These are phyloP conservation scores for Montipora cactus DNA, from an alignment of 64 coral and sea anemone species.

Conservation along the genomic window DNA sequence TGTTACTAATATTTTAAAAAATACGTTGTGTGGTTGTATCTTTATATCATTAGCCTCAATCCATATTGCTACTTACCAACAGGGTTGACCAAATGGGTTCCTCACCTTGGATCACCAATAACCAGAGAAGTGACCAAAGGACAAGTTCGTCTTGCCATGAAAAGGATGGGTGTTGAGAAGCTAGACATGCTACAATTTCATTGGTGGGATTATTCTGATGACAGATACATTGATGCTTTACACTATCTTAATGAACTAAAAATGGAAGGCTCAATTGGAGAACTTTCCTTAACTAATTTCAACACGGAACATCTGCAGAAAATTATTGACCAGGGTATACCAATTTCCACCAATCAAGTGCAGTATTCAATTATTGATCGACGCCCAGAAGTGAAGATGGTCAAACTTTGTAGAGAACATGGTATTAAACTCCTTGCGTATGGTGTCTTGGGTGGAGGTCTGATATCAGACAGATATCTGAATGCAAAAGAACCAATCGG, in stretches of 20 bases:
- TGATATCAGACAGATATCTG: conserved; percentile 84
- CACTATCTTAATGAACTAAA: conserved; percentile 80
- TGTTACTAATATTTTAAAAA: no score
- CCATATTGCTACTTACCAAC: neutral
- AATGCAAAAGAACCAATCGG: conserved; percentile 50
- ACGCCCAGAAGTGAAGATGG: conserved; percentile 75
- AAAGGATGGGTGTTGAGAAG: conserved; percentile 87
- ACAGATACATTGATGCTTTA: conserved; percentile 86
- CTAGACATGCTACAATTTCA: conserved; percentile 95
- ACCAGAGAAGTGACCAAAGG: conserved; percentile 66
- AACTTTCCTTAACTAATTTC: conserved; percentile 92
- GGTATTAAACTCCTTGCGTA: conserved; percentile 85
- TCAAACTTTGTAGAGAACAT: conserved; percentile 70
- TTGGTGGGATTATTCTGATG: conserved; percentile 95
- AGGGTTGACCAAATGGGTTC: conserved; percentile 94
- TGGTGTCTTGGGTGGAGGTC: conserved; percentile 81
- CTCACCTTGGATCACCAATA: conserved; percentile 48
- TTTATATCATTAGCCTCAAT: no score
- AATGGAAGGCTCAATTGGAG: conserved; percentile 76
- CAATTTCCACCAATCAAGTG: conserved; percentile 89
- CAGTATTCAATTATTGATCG: conserved; percentile 95
- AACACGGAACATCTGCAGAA: conserved; percentile 76
- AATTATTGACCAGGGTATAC: conserved; percentile 73
- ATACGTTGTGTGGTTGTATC: no score
- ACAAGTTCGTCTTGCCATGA: conserved; percentile 72